These are phyloP conservation scores for Melolontha melolontha DNA, from an alignment of 2,888 invertebrate genomes.

Conservation along the genomic window DNA sequence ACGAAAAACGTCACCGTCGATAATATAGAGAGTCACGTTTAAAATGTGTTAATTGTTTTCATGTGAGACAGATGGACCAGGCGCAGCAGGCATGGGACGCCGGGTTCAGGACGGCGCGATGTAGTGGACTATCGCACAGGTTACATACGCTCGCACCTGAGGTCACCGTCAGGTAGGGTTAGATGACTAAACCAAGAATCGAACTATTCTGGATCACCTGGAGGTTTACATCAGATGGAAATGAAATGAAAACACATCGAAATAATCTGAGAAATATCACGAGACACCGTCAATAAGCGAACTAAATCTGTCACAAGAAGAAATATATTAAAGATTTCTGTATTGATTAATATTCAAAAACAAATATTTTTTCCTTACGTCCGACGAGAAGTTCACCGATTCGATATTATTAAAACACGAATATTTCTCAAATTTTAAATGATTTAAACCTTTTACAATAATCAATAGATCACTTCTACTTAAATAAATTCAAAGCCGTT, in stretches of 20 bases:
- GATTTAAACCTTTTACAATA: too few species aligned
- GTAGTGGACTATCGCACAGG: slow-evolving; percentile 85
- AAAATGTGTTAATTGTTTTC: slow-evolving; percentile 32
- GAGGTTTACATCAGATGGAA: slow-evolving; percentile 1
- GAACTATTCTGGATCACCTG: slow-evolving; percentile 2
- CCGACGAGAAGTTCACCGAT: too few species aligned
- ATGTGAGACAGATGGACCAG: slow-evolving; percentile 78
- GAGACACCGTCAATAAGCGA: background rate
- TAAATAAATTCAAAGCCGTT: too few species aligned
- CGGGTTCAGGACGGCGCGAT: slow-evolving; percentile 71
- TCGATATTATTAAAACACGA: too few species aligned
- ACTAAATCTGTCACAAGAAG: too few species aligned
- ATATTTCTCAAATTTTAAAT: too few species aligned
- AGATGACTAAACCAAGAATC: slow-evolving; percentile 76
- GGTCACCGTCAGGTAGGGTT: slow-evolving; percentile 93
- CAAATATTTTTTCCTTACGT: too few species aligned
- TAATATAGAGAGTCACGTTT: slow-evolving; percentile 12
- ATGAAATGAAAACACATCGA: background rate
- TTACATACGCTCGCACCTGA: slow-evolving; percentile 91
- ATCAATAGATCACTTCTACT: too few species aligned
- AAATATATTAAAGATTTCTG: too few species aligned
- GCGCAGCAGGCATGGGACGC: slow-evolving; percentile 72
- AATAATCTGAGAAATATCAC: background rate
- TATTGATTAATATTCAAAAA: too few species aligned
- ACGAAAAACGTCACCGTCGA: background rate